Evolutionary conservation across 2,888 invertebrate genomes (phyloP).

Genomic region (Nezara viridula): DNA sequence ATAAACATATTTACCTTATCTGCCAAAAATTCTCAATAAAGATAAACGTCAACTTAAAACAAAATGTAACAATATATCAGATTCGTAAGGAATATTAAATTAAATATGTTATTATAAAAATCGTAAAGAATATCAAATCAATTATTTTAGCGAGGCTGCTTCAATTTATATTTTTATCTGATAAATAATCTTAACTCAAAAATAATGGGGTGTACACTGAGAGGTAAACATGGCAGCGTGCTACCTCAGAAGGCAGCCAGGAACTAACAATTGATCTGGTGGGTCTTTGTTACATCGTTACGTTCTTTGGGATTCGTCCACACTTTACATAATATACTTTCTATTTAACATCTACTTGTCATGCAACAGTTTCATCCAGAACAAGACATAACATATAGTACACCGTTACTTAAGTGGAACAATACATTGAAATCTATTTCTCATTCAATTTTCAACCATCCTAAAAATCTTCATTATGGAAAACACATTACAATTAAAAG

Average conservation of each 20-base stretch:
- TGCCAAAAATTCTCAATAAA: background rate
- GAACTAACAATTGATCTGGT: background rate
- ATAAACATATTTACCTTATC: background rate
- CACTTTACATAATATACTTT: slow-evolving; percentile 18
- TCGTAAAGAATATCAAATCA: background rate
- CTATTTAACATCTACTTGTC: slow-evolving; percentile 27
- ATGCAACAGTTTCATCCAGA: background rate
- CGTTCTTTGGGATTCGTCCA: background rate
- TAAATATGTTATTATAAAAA: background rate
- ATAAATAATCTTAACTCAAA: background rate
- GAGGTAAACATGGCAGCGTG: slow-evolving; percentile 30
- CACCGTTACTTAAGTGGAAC: background rate
- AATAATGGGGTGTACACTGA: background rate
- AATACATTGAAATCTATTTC: background rate
- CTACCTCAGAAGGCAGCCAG: background rate
- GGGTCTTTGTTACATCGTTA: background rate
- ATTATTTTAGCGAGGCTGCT: too few relatives aligned
- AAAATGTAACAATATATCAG: background rate
- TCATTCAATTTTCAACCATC: background rate
- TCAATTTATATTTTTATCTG: background rate
- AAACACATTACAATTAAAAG: background rate
- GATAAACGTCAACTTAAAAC: background rate
- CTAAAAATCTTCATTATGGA: background rate
- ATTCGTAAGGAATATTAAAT: background rate
- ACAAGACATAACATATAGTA: background rate